Conservation (phyloP, 2,113 vertebrate genomes). For the Xenopus tropicalis region DNA sequence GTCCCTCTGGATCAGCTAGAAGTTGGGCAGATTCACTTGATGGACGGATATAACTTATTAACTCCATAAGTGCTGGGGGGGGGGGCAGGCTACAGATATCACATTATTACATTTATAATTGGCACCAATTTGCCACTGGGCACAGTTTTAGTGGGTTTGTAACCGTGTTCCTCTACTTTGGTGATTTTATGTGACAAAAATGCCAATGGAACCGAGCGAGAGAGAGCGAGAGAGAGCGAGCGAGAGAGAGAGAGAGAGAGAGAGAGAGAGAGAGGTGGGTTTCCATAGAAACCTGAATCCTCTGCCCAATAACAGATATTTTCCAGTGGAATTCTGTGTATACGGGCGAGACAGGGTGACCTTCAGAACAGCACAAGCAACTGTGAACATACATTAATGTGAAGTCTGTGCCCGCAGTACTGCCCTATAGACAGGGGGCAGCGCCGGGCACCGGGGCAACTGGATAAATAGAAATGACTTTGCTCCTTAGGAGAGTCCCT, state of each 20-base stretch:
- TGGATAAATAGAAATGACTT: too few species aligned
- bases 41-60: too few species aligned
- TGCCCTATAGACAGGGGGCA: too few species aligned
- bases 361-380: not conserved
- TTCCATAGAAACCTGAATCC: conserved; percentile 15
- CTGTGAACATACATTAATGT: not conserved
- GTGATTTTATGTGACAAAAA: conserved; percentile 6
- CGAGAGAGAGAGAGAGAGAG: not conserved
- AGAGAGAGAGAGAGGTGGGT: not conserved
- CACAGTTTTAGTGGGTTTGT: too few species aligned
- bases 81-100: too few species aligned
- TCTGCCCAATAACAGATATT: not conserved
- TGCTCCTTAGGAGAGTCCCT: too few species aligned
- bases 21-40: too few species aligned
- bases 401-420: not conserved
- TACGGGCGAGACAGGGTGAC: not conserved
- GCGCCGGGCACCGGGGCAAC: too few species aligned
- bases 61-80: too few species aligned
- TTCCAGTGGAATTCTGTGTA: not conserved
- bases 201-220: not conserved
- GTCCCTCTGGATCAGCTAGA: too few species aligned
- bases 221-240: not conserved
- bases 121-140: too few species aligned
- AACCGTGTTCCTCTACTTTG: not conserved
- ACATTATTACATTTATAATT: too few species aligned